Base-by-base conservation (phyloP, 2,797 vertebrate genomes). In the Peromyscus aztecus region DNA sequence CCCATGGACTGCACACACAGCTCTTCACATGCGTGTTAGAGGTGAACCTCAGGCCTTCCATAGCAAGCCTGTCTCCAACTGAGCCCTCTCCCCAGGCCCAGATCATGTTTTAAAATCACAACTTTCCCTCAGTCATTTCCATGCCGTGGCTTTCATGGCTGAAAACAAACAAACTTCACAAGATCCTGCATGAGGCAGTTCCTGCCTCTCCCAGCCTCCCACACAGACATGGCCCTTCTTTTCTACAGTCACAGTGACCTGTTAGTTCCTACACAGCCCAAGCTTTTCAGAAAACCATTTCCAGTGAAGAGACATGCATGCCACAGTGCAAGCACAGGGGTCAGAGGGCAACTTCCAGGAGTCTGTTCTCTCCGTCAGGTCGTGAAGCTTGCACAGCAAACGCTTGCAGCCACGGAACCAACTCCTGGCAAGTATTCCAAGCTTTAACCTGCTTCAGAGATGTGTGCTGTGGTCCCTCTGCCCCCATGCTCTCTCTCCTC, bases 101-200 rank as follows among this genome's bases (percentile, higher is more conserved):
- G 37, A 80, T 31, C 27, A 76, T 55, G 40, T 23, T 78, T 57
- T 61, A 19, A 78, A 96, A 97, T 82, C 8, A 1, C 37, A 95
- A 83, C 82, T 91, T 24, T 57, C 61, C 83, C 65, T 76, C 52
- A 17, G 43, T 86, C 86, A 37, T 49, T n/a, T 37, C 57, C n/a
- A 71, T 69, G 2, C 10, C 59, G 16, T 46, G 69, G 43, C 11
- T 92, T 90, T 77, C 52, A 61, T 9, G 73, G 67, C 71, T 73
- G 23, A 43, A 82, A 57, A 6, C 29, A 6, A 55, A 55, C 46
- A 71, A 76, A 19, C 34, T 83, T 10, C 76, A 19, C 29, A 94
- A 43, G 21, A 43, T 7, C 29, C 37, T 19, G 24, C 34, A 0
- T 4, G 46, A 80, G 49, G 85, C 2, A 57, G 52, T 31, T 7